phyloP scores from a whole-genome alignment of 2,888 invertebrate species.

The Exephanes ischioxanthus region DNA sequence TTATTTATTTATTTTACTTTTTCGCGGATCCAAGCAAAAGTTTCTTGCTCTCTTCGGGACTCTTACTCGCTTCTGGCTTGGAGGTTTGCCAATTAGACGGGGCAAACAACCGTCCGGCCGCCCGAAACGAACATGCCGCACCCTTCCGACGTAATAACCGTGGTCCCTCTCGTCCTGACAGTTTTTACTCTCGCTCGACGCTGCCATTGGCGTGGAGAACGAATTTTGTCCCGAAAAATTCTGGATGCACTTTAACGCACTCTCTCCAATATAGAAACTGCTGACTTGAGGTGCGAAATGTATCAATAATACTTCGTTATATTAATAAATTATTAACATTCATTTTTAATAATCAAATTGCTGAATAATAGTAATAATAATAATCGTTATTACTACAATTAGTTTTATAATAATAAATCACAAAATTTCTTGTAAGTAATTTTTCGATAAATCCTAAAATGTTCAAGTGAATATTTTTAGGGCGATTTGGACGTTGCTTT shows the following conservation, averaged over 20 bases:
- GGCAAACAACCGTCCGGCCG: conserved; percentile 28
- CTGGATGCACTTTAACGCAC: background rate
- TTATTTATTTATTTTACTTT: conserved; percentile 37
- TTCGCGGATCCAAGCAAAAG: conserved; percentile 12
- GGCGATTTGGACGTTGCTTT: background rate
- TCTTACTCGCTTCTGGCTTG: conserved; percentile 10
- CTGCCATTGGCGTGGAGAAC: conserved; percentile 27
- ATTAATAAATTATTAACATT: no score
- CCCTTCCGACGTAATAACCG: conserved; percentile 53
- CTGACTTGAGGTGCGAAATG: background rate
- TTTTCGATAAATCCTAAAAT: background rate
- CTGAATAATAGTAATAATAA: no score
- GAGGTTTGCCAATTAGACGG: conserved; percentile 41
- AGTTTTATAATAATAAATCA: no score
- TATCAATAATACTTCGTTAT: background rate
- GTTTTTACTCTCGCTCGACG: conserved; percentile 48
- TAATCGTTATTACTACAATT: no score
- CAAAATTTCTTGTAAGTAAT: background rate
- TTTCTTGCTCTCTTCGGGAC: conserved; percentile 23
- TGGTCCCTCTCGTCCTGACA: conserved; percentile 32
- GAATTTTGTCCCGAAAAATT: background rate
- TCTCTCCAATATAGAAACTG: background rate
- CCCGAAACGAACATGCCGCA: conserved; percentile 41
- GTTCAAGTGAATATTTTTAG: background rate
- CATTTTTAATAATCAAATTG: no score